Evolutionary conservation across 2,113 vertebrate species (phyloP).

Genomic region (Canis aureus): DNA sequence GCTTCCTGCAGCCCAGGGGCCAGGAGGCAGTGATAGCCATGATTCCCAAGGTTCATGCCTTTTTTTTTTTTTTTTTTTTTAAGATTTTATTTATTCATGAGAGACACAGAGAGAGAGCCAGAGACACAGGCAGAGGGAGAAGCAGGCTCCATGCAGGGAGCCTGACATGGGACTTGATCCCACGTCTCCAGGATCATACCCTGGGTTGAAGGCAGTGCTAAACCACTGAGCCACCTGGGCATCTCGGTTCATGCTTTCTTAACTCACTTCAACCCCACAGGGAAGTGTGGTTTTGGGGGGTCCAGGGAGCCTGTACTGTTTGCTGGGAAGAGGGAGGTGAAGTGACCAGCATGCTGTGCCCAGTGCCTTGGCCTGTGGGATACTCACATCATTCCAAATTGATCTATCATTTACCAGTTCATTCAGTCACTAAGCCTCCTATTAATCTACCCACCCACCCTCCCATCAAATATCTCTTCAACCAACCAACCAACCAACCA

Average conservation of each 20-base stretch:
- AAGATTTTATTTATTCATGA: too few species aligned
- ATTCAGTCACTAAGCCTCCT: background rate
- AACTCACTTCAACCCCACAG: accelerated
- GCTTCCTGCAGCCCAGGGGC: background rate
- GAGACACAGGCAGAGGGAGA: too few species aligned
- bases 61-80: too few species aligned
- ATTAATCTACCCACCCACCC: background rate
- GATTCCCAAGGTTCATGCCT: background rate
- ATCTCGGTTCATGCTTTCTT: background rate
- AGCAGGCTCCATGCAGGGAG: too few species aligned
- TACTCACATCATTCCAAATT: background rate
- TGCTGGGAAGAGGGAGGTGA: background rate
- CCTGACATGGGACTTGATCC: too few species aligned
- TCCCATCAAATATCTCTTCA: background rate
- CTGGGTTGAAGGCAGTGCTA: too few species aligned
- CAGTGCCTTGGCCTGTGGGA: background rate
- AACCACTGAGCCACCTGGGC: too few species aligned
- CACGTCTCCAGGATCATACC: too few species aligned
- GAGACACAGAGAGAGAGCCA: too few species aligned
- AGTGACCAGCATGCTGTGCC: too few species aligned
- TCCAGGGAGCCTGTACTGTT: background rate
- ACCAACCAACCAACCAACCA: background rate
- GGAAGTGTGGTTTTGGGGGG: background rate
- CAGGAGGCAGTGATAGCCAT: background rate
- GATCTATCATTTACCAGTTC: background rate